Evolutionary conservation across 2,797 vertebrate genomes (phyloP), one percentile per base, ranked within the genome.

Genomic region (Coregonus suidteri): DNA sequence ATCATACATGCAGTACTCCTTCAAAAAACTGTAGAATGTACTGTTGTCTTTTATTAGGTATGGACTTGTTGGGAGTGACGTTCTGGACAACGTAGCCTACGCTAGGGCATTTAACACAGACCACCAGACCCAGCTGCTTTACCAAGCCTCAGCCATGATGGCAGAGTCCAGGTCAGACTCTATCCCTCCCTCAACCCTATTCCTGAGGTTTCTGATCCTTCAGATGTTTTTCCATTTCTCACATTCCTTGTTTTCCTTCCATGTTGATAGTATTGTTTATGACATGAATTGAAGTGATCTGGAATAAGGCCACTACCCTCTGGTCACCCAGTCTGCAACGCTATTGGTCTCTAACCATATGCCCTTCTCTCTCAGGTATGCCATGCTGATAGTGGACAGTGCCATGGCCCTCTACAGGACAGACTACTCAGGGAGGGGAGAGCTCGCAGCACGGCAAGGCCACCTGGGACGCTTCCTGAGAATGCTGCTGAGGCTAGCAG

Each of bases 81-180:
- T 99, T 53, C 92, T 99, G 30, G 98, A 99, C 85, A 98, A 99
- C 0, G 98, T 99, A 78, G 98, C 98, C 0, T 99, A 98, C 0
- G 98, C 97, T 15, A 93, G 97, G 59, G 98, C 96, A 3, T 99
- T 98, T 79, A 99, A 99, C 92, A 99, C 97, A 0, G 98, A 99
- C 76, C 98, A 99, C 79, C 98, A 99, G 90, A 98, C 97, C n/a
- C 98, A 99, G 92, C 96, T 99, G 75, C 94, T 99, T 35, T 98
- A 97, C 75, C 98, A 99, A 87, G 98, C 98, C 0, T 98, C 97
- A 0, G 98, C 97, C 71, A 99, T 99, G 98, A 99, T 99, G 98
- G 96, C 97, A 0, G 98, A 99, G 86, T 99, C 97, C 83, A 96
- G 98, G 98, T 99, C 88, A 86, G 90, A 76, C 65, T 31, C 41